Conservation (phyloP, 2,888 invertebrate genomes). For the Andrena trimmerana region DNA sequence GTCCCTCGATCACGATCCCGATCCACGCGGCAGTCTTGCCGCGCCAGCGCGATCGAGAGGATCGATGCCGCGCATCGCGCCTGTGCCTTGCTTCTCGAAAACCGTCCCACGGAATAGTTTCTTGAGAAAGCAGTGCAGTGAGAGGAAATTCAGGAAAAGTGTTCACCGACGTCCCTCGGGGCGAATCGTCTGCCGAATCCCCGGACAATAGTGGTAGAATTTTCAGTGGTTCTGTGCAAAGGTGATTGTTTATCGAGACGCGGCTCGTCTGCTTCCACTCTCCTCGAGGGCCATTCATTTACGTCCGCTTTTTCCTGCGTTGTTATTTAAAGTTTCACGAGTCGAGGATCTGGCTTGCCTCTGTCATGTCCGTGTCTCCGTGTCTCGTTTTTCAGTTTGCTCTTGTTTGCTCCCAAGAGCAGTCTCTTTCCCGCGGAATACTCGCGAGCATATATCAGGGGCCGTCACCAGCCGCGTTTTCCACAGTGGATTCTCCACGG, state of each 20-base stretch:
- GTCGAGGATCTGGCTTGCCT: neutral
- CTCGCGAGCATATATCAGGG: slow-evolving; percentile 27
- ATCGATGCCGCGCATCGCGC: slow-evolving; percentile 62
- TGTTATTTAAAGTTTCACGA: slow-evolving; percentile 18
- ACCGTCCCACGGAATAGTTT: neutral
- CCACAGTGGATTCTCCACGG: slow-evolving; percentile 27
- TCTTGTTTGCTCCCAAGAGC: neutral
- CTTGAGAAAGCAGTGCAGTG: slow-evolving; percentile 23
- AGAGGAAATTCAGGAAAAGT: neutral
- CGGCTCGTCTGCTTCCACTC: neutral
- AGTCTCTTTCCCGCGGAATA: slow-evolving; percentile 14
- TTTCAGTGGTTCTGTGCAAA: neutral
- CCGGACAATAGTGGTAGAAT: neutral
- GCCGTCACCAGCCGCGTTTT: slow-evolving; percentile 19
- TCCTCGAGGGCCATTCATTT: slow-evolving; percentile 24
- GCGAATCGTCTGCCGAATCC: neutral
- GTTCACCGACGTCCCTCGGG: no score
- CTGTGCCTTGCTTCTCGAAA: slow-evolving; percentile 25
- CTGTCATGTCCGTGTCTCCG: neutral
- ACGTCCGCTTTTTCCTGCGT: neutral
- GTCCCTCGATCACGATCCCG: slow-evolving; percentile 73
- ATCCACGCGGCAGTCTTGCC: slow-evolving; percentile 75
- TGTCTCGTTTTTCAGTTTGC: neutral
- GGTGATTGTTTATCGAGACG: slow-evolving; percentile 26
- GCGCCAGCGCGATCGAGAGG: slow-evolving; percentile 75